Base-by-base conservation (phyloP, 1,140 invertebrate genomes). In the Tachypleus tridentatus region DNA sequence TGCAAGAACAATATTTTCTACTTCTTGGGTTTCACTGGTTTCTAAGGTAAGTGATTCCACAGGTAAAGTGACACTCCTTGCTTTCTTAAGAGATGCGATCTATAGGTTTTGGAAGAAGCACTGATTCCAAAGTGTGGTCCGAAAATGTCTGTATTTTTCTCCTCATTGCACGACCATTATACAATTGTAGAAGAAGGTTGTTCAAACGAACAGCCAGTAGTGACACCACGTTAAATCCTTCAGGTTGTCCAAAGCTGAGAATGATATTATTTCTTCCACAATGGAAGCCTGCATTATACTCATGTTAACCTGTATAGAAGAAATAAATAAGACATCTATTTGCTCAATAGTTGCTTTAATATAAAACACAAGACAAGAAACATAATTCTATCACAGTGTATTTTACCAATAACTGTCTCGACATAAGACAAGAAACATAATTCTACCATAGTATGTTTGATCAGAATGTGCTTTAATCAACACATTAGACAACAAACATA, bases 151-250 rank as follows among this genome's bases (percentile, higher is more conserved):
- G 74, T 52, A 77, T 73, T 29, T 69, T 70, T 66, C 67, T 74
- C 65, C 51, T 64, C 50, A 70, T 64, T 68, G 72, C 51, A 65
- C 67, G 56, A 69, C 68, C 69, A 60, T 82, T 80, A 63, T 85
- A 86, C 74, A 88, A 87, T 72, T 86, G 84, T 4, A 84, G 83
- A 8, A 79, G 82, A 2, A 88, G 83, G 72, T 85, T 87, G 70
- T 93, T 88, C 57, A 94, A 83, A 62, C 88, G 89, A 50, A 93
- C 83, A 0, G 92, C 91, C 61, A 97, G 85, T n/a, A 97, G 74
- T 0, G 93, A 96, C 0, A 97, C 93, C 94, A 97, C 3, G 93
- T 96, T 47, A 97, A 78, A 76, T 98, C 95, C 71, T 87, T 84
- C 49, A 96, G 87, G 75, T 95, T 94, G 72, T 97, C 93, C 62